Evolutionary conservation across 2,113 vertebrate genomes (phyloP), one percentile per base, ranked within the genome.

Genomic region (Xiphias gladius): DNA sequence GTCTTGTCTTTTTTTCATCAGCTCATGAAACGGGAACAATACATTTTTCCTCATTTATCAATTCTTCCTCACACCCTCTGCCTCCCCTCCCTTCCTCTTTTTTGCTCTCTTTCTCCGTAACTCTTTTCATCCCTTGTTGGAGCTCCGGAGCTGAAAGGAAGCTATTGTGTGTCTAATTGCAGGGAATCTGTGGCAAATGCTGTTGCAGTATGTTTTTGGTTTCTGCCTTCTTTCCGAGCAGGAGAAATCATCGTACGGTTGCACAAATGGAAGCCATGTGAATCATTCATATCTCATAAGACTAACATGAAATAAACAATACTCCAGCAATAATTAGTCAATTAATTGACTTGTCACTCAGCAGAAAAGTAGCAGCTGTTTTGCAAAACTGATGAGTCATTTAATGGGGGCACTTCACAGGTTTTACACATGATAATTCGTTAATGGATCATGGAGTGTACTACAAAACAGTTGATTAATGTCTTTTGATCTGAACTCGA

Each of bases 41-140:
- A 54, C 76, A 59, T 84, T 90, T 88, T 79, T 66, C 67, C 84
- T 88, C 87, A 87, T 91, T 88, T 66, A 83, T 87, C 89, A 86
- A 16, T 32, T 41, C 68, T 78, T 73, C 76, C 48, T 37, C 26
- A 41, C 66, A 2, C 28, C 22, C 62, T n/a, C 28, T 43, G 1
- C 63, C 16, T 30, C 20, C 43, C 43, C 9, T 17, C 6, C 20
- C 35, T 35, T n/a, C 28, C 26, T 37, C 8, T 28, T 37, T 52
- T 52, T 17, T 63, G 20, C 74, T 66, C 61, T 72, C 79, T 61
- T 62, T 68, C 62, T 69, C 82, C 78, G 63, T 76, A 78, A 69
- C 62, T 66, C 66, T 48, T 75, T 50, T 64, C 43, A 35, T 83
- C 87, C 73, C 87, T 80, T 87, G 83, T 84, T 32, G 64, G 46